Evolutionary conservation across 2,113 vertebrate genomes (phyloP), one percentile per base, ranked within the genome.

Genomic region (Rhinoptilus africanus): DNA sequence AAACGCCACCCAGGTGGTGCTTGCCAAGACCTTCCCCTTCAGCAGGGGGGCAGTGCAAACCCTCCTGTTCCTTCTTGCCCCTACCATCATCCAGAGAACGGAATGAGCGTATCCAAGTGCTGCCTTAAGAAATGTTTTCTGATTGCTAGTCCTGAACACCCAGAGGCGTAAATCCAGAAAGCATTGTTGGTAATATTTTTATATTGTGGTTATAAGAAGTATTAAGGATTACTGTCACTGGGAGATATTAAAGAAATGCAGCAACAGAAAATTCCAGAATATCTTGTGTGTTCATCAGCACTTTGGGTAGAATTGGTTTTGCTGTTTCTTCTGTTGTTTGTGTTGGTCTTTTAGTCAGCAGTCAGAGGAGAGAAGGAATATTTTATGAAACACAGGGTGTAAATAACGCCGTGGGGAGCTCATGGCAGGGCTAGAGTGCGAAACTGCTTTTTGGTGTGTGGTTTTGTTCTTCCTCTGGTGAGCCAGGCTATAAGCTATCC

Each of bases 81-180:
- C 39, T 41, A 1, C 30, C 10, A 4, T 62, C n/a, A 41, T 35
- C 4, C 13, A 1, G 6, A 45, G n/a, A 68, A 35, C 0, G 3
- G n/a, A 64, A 73, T 35, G 37, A 69, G 43, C 3, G 2, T 41
- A 20, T 85, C 37, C 32, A 63, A 23, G 57, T 59, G 37, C 59
- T 85, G 20, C 37, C 53, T 73, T 54, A 63, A 76, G 27, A 59
- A 85, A 37, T 35, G 34, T 10, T 76, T 87, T 56, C 21, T 35
- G 66, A 6, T 30, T 66, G 24, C 47, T 79, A 12, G 14, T n/a
- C 48, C 43, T 81, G 48, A 81, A 35, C 32, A 23, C 59, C 10
- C 37, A 26, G 63, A 80, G 15, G 11, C 45, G 24, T 64, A 60
- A 92, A 59, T 50, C 28, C 20, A 64, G 63, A 45, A 66, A 19